Evolutionary conservation across 2,797 vertebrate genomes (phyloP), one percentile per base, ranked within the genome.

Genomic region (Lacerta viridis): DNA sequence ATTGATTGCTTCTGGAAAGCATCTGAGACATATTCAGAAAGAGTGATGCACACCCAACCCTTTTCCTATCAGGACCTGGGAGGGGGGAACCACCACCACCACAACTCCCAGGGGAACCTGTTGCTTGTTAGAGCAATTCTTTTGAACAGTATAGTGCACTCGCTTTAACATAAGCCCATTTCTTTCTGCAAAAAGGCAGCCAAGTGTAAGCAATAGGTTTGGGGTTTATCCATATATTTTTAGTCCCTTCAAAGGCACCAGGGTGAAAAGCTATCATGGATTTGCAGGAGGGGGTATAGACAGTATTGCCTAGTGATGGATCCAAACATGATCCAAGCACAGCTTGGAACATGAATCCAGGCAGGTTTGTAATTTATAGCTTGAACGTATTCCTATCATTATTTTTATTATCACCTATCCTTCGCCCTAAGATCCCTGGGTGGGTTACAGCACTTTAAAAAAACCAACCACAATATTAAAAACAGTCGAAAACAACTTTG

Each of bases 1-100:
- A 29, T 6, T 83, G 76, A 27, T 88, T 76, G 41, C 66, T 76
- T 85, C 74, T 23, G 10, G 50, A 29, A 93, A 93, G 71, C 46
- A 82, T 66, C 39, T 78, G 68, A 82, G 20, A 92, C 85, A 39
- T 86, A 90, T 86, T 83, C 10, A 69, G 75, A 91, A 13, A 0
- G 50, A 74, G 36, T 43, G n/a, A 43, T 33, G 10, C 27, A 68
- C 36, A 33, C 25, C 9, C 29, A 59, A 4, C 7, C 6, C 27
- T 59, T 29, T 64, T 41, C n/a, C 66, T 85, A 93, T 50, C 5
- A 64, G 91, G 36, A 1, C 15, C 5, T 77, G 25, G 2, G 66
- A 92, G 46, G 68, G 68, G 23, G 78, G 36, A 86, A 80, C 50
- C 50, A 55, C 13, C 3, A 82, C 13, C 50, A 55, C 50, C 0